Evolutionary conservation across 2,888 invertebrate species (phyloP).

Genomic region (Melinaea menophilus): DNA sequence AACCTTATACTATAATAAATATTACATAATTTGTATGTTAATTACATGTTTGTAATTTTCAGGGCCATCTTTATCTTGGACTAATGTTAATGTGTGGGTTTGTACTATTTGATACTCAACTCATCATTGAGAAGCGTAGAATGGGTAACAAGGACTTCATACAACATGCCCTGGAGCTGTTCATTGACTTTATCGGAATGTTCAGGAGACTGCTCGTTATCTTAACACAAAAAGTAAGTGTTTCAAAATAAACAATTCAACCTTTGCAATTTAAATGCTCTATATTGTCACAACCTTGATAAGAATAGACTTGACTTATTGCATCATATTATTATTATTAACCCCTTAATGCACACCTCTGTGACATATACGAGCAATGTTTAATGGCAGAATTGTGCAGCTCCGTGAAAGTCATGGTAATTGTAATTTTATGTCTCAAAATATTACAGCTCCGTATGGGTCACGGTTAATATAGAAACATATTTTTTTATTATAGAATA

Average conservation of each 20-base stretch:
- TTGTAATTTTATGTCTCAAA: too few relatives aligned
- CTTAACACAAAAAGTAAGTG: constrained; percentile 89
- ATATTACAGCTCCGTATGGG: too few relatives aligned
- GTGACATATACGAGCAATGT: too few relatives aligned
- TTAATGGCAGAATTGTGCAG: too few relatives aligned
- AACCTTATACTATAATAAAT: not conserved
- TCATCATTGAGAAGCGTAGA: constrained; percentile 94
- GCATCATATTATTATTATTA: too few relatives aligned
- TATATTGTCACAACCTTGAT: not conserved
- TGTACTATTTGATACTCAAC: constrained; percentile 97
- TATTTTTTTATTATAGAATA: too few relatives aligned
- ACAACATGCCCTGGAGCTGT: constrained; percentile 93
- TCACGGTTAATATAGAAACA: too few relatives aligned
- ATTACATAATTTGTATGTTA: constrained; percentile 5
- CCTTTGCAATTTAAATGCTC: too few relatives aligned
- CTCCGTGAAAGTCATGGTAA: too few relatives aligned
- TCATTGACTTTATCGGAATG: constrained; percentile 95
- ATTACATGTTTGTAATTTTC: constrained; percentile 31
- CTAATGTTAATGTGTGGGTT: constrained; percentile 95
- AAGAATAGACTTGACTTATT: too few relatives aligned
- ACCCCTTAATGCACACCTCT: too few relatives aligned
- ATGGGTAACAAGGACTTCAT: constrained; percentile 96
- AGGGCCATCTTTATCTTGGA: constrained; percentile 92
- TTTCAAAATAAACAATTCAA: not conserved
- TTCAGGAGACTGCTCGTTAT: constrained; percentile 95